Conservation (phyloP, 2,888 invertebrate genomes). For the Dynastes tityus region DNA sequence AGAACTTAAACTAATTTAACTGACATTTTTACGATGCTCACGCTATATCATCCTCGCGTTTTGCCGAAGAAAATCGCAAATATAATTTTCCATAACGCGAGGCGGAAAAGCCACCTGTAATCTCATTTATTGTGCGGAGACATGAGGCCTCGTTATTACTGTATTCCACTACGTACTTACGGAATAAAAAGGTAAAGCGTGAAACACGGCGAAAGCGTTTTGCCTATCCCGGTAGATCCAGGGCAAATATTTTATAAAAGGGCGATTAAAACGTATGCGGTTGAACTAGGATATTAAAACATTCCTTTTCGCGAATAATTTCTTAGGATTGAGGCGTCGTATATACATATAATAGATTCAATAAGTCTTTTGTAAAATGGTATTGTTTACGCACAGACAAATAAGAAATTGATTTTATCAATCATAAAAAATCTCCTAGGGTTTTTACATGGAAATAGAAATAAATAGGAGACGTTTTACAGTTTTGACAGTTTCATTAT, state of each 20-base stretch:
- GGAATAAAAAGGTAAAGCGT: constrained; percentile 2
- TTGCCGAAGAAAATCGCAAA: constrained; percentile 25
- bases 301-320: background rate
- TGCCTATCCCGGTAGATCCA: constrained; percentile 14
- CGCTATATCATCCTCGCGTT: constrained; percentile 19
- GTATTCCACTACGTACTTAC: constrained; percentile 1
- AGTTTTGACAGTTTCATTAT: no score
- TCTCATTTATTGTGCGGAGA: constrained; percentile 40
- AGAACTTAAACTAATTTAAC: constrained; percentile 35
- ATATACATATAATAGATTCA: no score
- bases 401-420: background rate
- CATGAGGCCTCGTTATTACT: constrained; percentile 1
- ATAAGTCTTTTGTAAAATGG: no score
- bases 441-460: no score
- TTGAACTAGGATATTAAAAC: background rate
- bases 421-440: background rate
- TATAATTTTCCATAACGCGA: constrained; percentile 29
- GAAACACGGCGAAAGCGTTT: background rate
- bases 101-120: constrained; percentile 29
- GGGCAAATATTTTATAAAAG: background rate
- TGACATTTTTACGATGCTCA: constrained; percentile 38
- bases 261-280: constrained; percentile 18
- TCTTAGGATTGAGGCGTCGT: background rate
- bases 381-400: no score
- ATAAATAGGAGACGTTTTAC: no score